Evolutionary conservation across 2,888 invertebrate species (phyloP), one percentile per base, ranked within the genome.

Genomic region (Micoletzkya japonica): DNA sequence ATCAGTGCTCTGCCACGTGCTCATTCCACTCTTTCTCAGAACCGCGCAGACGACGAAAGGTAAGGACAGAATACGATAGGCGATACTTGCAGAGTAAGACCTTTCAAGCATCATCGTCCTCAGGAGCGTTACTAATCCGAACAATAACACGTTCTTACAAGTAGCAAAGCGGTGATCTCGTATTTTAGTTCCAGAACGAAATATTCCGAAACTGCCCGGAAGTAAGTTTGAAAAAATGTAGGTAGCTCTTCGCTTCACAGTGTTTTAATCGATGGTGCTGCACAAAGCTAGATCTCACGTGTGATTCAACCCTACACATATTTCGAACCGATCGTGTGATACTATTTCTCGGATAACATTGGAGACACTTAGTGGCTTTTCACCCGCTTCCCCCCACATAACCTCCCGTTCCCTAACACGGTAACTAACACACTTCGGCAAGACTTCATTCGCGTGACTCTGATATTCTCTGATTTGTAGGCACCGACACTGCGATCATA

Each of bases 1-100:
- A 88, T 93, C 94, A 82, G 92, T 95, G 89, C 90, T 98, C 61
- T 92, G 97, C 90, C 96, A 97, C 88, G 89, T 98, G 74, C 90
- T 98, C 74, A 92, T 98, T 90, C 98, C 98, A 0, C 89, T 98
- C 72, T 95, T 96, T 87, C 89, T 98, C 77, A 90, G 95, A 79
- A 94, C 96, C 36, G 96, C 96, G 28, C 93, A 93, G 83, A 95
- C 96, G 2, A 89, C 95, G 70, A 94, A 93, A 90, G 95, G 93
- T 93, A 4, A n/a, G 24, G 2, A n/a, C n/a, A n/a, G n/a, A n/a
- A n/a, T n/a, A n/a, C n/a, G n/a, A n/a, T n/a, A n/a, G n/a, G n/a
- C n/a, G n/a, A n/a, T n/a, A n/a, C n/a, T n/a, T n/a, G n/a, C n/a
- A n/a, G n/a, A n/a, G n/a, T n/a, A n/a, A n/a, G n/a, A n/a, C n/a